Base-by-base conservation (phyloP, 2,113 vertebrate species). In the Forbesichthys papilliferus region DNA sequence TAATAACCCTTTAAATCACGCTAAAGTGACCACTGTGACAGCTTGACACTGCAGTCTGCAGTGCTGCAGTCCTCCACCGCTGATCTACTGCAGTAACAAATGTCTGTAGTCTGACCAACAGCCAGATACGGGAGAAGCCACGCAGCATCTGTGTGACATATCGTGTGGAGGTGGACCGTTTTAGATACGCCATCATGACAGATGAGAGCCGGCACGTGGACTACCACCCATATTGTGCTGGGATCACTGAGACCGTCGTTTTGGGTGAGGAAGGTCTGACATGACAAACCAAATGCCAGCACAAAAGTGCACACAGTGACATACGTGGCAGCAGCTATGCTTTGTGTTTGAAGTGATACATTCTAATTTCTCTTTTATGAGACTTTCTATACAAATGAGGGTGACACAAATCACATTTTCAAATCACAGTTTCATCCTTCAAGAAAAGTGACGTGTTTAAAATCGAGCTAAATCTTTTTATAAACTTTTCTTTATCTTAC, bases 1-100 rank as follows among this genome's bases (percentile, higher is more conserved):
- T 79, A 87, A 85, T 81, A 88, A 86, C 71, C 79, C 75, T 77
- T 78, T 81, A 85, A 87, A 89, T 89, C 85, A 85, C 27, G n/a
- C 62, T 69, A 73, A 74, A 82, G 75, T 80, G 85, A 83, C 71
- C 83, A 74, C 83, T 68, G 74, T 51, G 76, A 73, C 80, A 78
- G 82, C 75, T 82, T 86, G 82, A 86, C 70, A 77, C 70, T 78
- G 84, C 78, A 84, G 75, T 33, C 70, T 52, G 16, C 64, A 73
- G 77, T 48, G 75, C 68, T 62, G 75, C 78, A 71, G 79, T 68
- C 61, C 69, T 82, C 68, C 69, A 81, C 75, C 1, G 36, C 54
- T 79, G 77, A 88, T 87, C 82, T 87, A 83, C 87, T 33, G 20
- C 48, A 49, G 54, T 75, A 54, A 42, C 49, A 42, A 65, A 79